Base-by-base conservation (phyloP, 2,113 vertebrate genomes). In the Zosterops hypoxanthus region DNA sequence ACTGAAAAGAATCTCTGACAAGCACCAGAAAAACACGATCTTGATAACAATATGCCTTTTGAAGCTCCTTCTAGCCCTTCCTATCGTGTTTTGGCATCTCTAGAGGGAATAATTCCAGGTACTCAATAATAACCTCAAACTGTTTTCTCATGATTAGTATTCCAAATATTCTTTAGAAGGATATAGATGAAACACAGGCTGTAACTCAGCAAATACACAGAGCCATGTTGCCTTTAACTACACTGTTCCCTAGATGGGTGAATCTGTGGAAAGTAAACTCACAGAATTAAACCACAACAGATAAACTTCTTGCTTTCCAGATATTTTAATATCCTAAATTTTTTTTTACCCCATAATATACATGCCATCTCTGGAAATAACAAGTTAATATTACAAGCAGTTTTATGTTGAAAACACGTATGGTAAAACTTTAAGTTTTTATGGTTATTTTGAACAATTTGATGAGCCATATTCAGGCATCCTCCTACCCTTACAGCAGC, bases 341-440 rank as follows among this genome's bases (percentile, higher is more conserved):
- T 41, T 57, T 57, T 53, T 57, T 22, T 53, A 39, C 1, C 3
- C 9, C 5, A 2, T 3, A 50, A 8, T 49, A 59, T 36, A 78
- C 82, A 1, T 13, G 0, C 9, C 14, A 60, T 11, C 12, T 47
- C 44, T 16, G 17, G 12, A 80, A 68, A 69, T 0, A 59, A 7
- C 19, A 53, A 52, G 63, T 50, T 68, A 71, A 2, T 11, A 59
- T 9, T 29, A 23, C 22, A 50, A 42, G 11, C 8, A 4, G 9
- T 42, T 88, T 78, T 56, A 69, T 47, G 21, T 1, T 6, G 14
- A 44, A 75, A 1, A 53, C 3, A 12, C 2, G 1, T 6, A 34
- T 2, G 6, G 11, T 20, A 25, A 63, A 61, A 66, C 4, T 6
- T 49, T 1, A 47, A 36, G 2, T 1, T 8, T 82, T 71, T 11